These are phyloP conservation scores for Upupa epops DNA, from an alignment of 2,113 vertebrate species.

Conservation along the genomic window DNA sequence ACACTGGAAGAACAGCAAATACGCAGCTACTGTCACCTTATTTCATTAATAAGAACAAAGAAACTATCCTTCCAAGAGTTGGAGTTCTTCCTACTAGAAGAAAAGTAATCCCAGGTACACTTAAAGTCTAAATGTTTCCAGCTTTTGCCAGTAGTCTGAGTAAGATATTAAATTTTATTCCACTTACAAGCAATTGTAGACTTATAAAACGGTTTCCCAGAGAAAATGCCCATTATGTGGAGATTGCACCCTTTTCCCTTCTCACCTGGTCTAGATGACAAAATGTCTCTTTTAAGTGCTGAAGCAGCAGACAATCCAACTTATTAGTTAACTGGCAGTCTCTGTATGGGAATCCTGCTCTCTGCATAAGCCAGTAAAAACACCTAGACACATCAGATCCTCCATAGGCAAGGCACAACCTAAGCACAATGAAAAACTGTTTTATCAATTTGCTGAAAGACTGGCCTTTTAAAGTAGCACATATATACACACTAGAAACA, in stretches of 20 bases:
- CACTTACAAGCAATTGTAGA: background rate
- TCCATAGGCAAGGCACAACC: slow-evolving; percentile 92
- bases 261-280: slow-evolving; percentile 95
- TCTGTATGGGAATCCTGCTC: slow-evolving; percentile 94
- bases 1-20: background rate
- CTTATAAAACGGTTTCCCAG: background rate
- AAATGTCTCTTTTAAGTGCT: slow-evolving; percentile 94
- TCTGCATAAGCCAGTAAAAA: slow-evolving; percentile 96
- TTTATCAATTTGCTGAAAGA: background rate
- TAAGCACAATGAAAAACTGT: slow-evolving; percentile 49
- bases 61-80: background rate
- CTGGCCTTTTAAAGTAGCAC: background rate
- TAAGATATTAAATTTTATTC: background rate
- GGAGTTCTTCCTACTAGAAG: background rate
- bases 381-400: slow-evolving; percentile 94
- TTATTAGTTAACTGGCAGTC: slow-evolving; percentile 90
- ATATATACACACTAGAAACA: background rate
- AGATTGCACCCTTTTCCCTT: background rate
- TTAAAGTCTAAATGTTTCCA: background rate
- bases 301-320: slow-evolving; percentile 90
- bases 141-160: background rate
- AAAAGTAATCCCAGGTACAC: background rate
- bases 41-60: background rate
- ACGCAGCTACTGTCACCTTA: background rate
- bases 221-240: background rate